Conservation (phyloP, 2,888 invertebrate species). For the Microchrysa polita region DNA sequence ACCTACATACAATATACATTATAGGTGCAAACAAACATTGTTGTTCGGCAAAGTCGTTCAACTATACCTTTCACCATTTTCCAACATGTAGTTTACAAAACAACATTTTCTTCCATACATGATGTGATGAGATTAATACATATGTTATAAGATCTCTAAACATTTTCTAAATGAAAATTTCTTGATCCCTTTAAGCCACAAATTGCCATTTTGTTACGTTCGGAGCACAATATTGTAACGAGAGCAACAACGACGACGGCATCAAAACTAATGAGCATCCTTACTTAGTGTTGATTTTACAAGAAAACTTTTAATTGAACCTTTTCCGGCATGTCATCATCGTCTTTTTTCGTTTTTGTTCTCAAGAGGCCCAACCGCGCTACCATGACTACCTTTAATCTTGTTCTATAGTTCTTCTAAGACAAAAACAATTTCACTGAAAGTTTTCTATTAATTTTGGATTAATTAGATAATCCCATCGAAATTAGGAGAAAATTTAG, state of each 20-base stretch:
- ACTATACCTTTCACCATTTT: too few species aligned
- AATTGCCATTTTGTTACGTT: not conserved
- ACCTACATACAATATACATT: too few species aligned
- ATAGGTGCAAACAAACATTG: too few species aligned
- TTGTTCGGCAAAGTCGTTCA: too few species aligned
- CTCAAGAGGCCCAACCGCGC: not conserved
- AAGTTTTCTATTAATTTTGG: slow-evolving; percentile 32
- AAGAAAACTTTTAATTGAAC: slow-evolving; percentile 43
- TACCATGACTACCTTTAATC: too few species aligned
- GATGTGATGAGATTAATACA: too few species aligned
- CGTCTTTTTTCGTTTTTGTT: not conserved
- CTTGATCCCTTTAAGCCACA: too few species aligned
- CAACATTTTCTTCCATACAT: too few species aligned
- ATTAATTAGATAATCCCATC: slow-evolving; percentile 32
- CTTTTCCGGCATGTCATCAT: not conserved
- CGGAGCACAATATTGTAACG: slow-evolving; percentile 3
- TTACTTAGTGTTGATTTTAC: slow-evolving; percentile 2
- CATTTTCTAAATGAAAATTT: too few species aligned
- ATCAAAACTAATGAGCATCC: not conserved
- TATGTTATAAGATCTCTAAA: too few species aligned
- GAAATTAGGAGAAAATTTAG: slow-evolving; percentile 19
- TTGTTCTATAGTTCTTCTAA: too few species aligned
- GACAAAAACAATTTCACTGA: slow-evolving; percentile 16
- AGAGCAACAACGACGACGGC: not conserved
- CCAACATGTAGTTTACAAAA: too few species aligned